Conservation (phyloP, 64 coral and sea anemone genomes). For the Acropora tenuis region DNA sequence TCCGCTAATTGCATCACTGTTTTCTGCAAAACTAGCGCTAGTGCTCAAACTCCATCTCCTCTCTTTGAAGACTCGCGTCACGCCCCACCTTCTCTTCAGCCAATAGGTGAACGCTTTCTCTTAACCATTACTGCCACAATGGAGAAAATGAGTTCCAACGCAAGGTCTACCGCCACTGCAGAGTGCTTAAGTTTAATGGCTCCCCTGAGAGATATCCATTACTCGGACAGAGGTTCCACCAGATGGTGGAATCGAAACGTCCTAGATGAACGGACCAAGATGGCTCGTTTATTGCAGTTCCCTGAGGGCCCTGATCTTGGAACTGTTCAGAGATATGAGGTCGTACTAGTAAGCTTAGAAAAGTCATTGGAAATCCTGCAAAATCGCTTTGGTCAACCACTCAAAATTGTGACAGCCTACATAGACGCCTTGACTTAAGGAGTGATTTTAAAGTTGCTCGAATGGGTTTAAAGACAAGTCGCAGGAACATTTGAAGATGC, state of each 20-base stretch:
- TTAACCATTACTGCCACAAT: not conserved
- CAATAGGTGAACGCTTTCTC: not conserved
- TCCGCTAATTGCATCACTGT: too few relatives aligned
- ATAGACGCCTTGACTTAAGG: constrained; percentile 38
- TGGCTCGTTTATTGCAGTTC: constrained; percentile 10
- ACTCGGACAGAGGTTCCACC: not conserved
- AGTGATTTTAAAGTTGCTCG: not conserved
- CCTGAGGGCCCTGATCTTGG: not conserved
- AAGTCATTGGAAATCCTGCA: constrained; percentile 13
- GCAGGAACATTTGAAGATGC: too few relatives aligned
- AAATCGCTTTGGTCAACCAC: constrained; percentile 39
- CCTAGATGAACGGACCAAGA: constrained; percentile 13
- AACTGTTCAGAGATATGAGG: constrained; percentile 3
- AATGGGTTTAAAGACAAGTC: too few relatives aligned
- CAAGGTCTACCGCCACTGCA: not conserved
- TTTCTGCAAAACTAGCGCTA: too few relatives aligned
- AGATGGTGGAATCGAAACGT: constrained; percentile 32
- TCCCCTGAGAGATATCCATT: constrained; percentile 27
- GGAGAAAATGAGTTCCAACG: constrained; percentile 32
- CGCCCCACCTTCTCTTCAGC: not conserved
- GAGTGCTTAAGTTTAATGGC: constrained; percentile 33
- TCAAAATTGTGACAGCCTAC: constrained; percentile 38
- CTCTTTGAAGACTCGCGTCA: not conserved
- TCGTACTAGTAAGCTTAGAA: constrained; percentile 8
- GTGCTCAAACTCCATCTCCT: not conserved